phyloP scores from a whole-genome alignment of 2,888 invertebrate species.

The Fragum whitleyi region DNA sequence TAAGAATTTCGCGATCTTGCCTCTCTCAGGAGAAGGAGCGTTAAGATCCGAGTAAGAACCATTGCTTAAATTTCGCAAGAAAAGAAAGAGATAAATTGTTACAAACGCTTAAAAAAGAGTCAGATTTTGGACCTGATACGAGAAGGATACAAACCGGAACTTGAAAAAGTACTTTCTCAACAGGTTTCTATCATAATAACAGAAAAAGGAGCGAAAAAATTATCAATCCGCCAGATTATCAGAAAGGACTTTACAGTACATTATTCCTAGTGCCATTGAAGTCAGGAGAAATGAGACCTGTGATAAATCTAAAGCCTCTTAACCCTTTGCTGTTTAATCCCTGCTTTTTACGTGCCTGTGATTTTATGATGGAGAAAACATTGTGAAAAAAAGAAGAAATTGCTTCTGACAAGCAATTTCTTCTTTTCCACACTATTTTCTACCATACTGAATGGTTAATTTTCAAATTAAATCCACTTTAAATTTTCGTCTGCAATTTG shows the following conservation, averaged over 20 bases:
- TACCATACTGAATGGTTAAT: too few species aligned
- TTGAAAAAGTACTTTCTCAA: constrained; percentile 15
- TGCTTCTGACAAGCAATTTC: too few species aligned
- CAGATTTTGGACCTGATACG: constrained; percentile 27
- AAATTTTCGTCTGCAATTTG: too few species aligned
- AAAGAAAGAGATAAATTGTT: constrained; percentile 22
- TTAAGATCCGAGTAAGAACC: constrained; percentile 20
- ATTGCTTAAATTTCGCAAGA: constrained; percentile 21
- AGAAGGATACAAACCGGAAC: constrained; percentile 26
- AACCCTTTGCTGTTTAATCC: too few species aligned
- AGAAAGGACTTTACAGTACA: constrained; percentile 33
- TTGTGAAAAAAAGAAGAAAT: too few species aligned
- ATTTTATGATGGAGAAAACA: too few species aligned
- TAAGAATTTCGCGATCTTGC: background rate
- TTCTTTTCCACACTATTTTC: too few species aligned
- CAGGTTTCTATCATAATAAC: background rate
- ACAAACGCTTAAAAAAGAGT: constrained; percentile 10
- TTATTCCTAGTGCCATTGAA: constrained; percentile 14
- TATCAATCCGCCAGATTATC: background rate
- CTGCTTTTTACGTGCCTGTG: too few species aligned
- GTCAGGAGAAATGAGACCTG: constrained; percentile 17
- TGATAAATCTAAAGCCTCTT: constrained; percentile 14
- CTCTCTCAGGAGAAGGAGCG: constrained; percentile 22
- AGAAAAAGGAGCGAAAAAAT: constrained; percentile 30
- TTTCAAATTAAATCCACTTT: too few species aligned